Evolutionary conservation across 2,113 vertebrate genomes (phyloP).

Genomic region (Coregonus clupeaformis): DNA sequence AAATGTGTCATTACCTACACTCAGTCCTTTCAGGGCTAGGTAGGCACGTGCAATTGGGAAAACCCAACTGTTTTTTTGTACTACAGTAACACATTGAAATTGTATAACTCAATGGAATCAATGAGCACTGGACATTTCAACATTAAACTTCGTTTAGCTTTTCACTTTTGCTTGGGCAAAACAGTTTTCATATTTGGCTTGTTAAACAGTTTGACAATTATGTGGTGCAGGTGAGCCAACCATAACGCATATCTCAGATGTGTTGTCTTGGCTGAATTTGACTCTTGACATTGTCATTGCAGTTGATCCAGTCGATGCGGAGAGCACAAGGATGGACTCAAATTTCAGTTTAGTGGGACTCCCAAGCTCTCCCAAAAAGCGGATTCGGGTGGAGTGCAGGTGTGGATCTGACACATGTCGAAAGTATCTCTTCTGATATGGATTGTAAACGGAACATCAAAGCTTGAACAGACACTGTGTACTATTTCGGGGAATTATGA

Average conservation of each 20-base stretch:
- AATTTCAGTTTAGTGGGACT: conserved; percentile 81
- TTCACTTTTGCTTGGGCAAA: too few species aligned
- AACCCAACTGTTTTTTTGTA: too few species aligned
- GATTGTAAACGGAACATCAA: neutral
- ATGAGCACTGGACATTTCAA: neutral
- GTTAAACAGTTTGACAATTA: neutral
- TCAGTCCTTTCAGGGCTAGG: too few species aligned
- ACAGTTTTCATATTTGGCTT: neutral
- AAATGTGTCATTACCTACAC: too few species aligned
- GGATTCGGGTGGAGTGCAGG: conserved; percentile 84
- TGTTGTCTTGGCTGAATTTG: neutral
- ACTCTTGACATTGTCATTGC: conserved; percentile 44
- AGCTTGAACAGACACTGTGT: neutral
- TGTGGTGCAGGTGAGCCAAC: neutral
- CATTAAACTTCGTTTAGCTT: neutral
- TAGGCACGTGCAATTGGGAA: too few species aligned
- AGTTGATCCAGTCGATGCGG: conserved; percentile 87
- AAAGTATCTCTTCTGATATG: conserved; percentile 84
- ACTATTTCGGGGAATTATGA: neutral
- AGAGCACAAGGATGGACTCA: conserved; percentile 89
- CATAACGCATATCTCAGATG: neutral
- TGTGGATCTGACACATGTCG: conserved; percentile 83
- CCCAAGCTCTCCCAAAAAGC: conserved; percentile 81
- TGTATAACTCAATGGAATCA: neutral
- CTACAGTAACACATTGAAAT: too few species aligned